Base-by-base conservation (phyloP, 2,888 invertebrate genomes). In the Malthinus seriepunctatus region DNA sequence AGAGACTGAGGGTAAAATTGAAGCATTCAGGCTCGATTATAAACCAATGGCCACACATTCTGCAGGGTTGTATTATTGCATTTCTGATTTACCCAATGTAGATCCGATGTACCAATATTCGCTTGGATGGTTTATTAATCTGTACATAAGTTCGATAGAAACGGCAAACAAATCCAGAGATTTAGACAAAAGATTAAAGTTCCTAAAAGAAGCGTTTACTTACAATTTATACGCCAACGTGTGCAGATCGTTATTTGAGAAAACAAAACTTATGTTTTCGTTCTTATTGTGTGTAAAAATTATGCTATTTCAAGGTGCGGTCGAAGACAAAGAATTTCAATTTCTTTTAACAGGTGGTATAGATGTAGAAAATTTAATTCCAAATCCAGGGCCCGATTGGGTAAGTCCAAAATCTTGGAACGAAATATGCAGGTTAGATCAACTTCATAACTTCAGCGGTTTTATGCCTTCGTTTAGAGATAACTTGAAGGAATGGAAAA, bases 71-170 rank as follows among this genome's bases (percentile, higher is more conserved):
- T 93, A 92, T 76, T 92, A 93, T 74, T 91, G 91, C 67, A 86
- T 93, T 23, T 89, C 90, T 1, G 91, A 93, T 79, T 79, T 93
- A 65, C 89, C 91, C 8, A 90, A 89, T 72, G 88, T 94, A 32
- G 91, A 93, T 78, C 91, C 91, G 6, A 93, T 93, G 92, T 94
- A 93, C 77, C 93, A 93, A 76, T 94, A 90, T 77, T 93, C 93
- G 0, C 80, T 93, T 39, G 84, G 84, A 8, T 94, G 94, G 93
- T 94, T 93, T 77, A 90, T 93, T 63, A 89, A 89, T 78, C 82
- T 94, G 33, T 93, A 91, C 71, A 80, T 89, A 5, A 81, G 84
- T 63, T 90, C 92, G 8, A 91, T 93, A 54, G 88, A 90, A 70
- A 86, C 88, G 68, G 87, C 88, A 1, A 86, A 86, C 69, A 88